Evolutionary conservation across 2,113 vertebrate genomes (phyloP).

Genomic region (Chamaea fasciata): DNA sequence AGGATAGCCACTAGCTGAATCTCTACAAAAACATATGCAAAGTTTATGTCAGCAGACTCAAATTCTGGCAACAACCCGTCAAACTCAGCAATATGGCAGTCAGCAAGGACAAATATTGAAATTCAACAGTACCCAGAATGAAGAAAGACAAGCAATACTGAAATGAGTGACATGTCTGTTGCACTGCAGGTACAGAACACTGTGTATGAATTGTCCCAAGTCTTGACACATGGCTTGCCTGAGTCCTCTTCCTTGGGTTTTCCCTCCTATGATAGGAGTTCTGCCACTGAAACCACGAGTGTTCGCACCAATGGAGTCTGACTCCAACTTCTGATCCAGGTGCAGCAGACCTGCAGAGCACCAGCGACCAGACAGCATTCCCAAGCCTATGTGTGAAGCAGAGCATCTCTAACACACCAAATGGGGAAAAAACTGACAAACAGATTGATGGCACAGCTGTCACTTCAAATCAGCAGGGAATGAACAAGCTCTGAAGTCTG

Average conservation of each 20-base stretch:
- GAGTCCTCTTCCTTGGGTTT: neutral
- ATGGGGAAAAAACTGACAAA: neutral
- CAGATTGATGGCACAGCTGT: conserved; percentile 2
- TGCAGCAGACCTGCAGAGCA: neutral
- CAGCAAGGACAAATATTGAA: conserved; percentile 40
- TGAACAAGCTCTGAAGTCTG: neutral
- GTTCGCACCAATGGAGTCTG: neutral
- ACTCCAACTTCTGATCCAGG: neutral
- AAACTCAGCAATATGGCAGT: neutral
- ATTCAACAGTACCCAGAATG: neutral
- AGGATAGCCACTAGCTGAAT: neutral
- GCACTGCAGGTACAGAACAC: neutral
- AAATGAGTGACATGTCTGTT: neutral
- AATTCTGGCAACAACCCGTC: neutral
- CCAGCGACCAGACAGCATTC: neutral
- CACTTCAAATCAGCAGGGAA: neutral
- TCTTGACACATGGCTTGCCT: neutral
- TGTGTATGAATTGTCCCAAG: neutral
- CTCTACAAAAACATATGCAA: neutral
- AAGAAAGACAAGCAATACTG: neutral
- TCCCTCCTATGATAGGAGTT: neutral
- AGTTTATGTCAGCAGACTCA: neutral
- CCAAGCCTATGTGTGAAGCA: neutral
- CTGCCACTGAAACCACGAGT: neutral
- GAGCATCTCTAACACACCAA: neutral